Base-by-base conservation (phyloP, 1,140 invertebrate genomes). In the Ectropis grisescens region DNA sequence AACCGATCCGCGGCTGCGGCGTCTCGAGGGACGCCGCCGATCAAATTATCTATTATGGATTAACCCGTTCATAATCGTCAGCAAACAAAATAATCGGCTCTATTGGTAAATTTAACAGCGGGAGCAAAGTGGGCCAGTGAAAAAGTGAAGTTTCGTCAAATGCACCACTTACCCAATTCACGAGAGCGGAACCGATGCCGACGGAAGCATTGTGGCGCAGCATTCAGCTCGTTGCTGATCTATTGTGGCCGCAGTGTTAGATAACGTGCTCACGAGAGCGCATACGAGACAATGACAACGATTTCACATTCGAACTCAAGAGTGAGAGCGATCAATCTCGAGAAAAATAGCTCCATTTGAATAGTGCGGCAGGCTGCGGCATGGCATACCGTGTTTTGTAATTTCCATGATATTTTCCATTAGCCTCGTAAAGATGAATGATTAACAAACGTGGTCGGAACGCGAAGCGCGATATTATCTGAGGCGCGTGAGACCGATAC, bases 71-170 rank as follows among this genome's bases (percentile, higher is more conserved):
- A 66, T 58, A 71, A 74, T 69, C 53, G 55, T 36, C 29, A 37
- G 44, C 52, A 66, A 67, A 67, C 52, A 65, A 65, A 55, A 51
- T 29, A 39, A 46, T 33, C 24, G 6, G 10, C 38, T 40, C 33
- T 42, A 58, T 53, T 47, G 37, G 43, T 50, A 41, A 49, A 47
- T 43, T 46, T 34, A 54, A 67, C 44, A 44, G 33, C 39, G 36
- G n/a, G 34, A 22, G 25, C 46, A 52, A 65, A 64, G 50, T 57
- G 47, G 57, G 53, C 13, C 53, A 37, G 50, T 43, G 60, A 58
- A 75, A 74, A 74, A 75, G 70, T 74, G 68, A 74, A 74, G 70
- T 66, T 68, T 79, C 58, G 61, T 56, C 61, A 59, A 72, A 68
- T 67, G 67, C 65, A 65, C 67, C 56, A 74, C 61, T 76, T 72